Base-by-base conservation (phyloP, 2,888 invertebrate genomes). In the Euplagia quadripunctaria region DNA sequence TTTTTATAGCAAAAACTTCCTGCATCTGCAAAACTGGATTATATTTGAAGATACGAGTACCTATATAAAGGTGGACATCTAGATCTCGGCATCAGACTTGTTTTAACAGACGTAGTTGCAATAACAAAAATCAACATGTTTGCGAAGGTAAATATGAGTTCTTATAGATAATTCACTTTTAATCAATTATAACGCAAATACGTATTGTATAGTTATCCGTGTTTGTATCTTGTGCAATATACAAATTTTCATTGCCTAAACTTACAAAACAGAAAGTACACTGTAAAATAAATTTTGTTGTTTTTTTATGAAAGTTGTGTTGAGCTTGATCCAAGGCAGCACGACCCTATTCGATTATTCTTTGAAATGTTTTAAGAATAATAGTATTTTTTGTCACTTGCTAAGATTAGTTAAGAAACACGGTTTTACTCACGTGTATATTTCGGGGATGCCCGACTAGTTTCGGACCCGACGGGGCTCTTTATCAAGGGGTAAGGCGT, bases 111-210 rank as follows among this genome's bases (percentile, higher is more conserved):
- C 91, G 92, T 90, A 92, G 92, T 91, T 89, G 87, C 90, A 88
- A 85, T 85, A 85, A 73, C 70, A 66, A 41, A 64, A 69, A 79
- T 80, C 86, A 93, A 90, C 86, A 94, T 94, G 94, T 87, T 92
- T 88, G 92, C 90, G 87, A 94, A 94, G 94, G 94, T 93, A 89
- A 90, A 74, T 77, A n/a, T 66, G 17, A 1, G 55, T 42, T 61
- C 43, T 43, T 46, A 7, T 58, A 14, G 14, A 31, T 31, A 31
- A 14, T 61, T 20, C 4, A 65, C 11, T 12, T 20, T 42, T 6
- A 20, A 31, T 16, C 11, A 49, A 52, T 41, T 49, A 43, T 20
- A 64, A 11, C 4, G 11, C 11, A 58, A 20, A 20, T 58, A 1
- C 20, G 9, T n/a, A n/a, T n/a, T n/a, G n/a, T 55, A 9, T 17